Evolutionary conservation across 2,797 vertebrate species (phyloP).

Genomic region (Pseudochaenichthys georgianus): DNA sequence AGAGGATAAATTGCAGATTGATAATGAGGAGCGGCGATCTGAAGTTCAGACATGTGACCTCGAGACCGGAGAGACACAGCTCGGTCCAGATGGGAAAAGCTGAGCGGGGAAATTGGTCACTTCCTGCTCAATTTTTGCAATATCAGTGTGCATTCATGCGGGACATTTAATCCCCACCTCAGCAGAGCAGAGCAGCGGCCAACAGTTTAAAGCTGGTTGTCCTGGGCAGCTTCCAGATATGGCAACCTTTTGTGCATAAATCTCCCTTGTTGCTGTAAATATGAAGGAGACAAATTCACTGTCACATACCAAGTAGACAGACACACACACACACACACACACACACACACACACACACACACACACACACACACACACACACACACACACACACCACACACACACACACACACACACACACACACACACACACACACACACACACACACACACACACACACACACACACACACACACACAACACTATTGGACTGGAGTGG

Average conservation of each 20-base stretch:
- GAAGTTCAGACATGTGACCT: slow-evolving; percentile 25
- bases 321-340: too few species aligned
- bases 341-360: too few species aligned
- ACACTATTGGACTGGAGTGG: background rate
- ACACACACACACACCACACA: background rate
- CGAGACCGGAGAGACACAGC: slow-evolving; percentile 17
- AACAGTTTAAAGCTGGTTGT: slow-evolving; percentile 36
- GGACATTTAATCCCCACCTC: slow-evolving; percentile 66
- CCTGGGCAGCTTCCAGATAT: slow-evolving; percentile 47
- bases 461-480: background rate
- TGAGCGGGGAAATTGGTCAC: slow-evolving; percentile 48
- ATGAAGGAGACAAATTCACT: slow-evolving; percentile 25
- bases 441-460: too few species aligned
- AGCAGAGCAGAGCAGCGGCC: slow-evolving; percentile 49
- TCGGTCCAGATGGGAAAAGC: slow-evolving; percentile 42
- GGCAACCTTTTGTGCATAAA: slow-evolving; percentile 37
- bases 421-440: too few species aligned
- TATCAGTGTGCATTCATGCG: slow-evolving; percentile 69
- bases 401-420: too few species aligned
- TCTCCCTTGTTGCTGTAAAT: slow-evolving; percentile 42
- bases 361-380: too few species aligned
- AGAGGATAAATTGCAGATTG: slow-evolving; percentile 24
- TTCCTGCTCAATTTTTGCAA: slow-evolving; percentile 43
- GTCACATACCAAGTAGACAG: slow-evolving; percentile 7
- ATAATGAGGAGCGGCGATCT: slow-evolving; percentile 28